phyloP scores from a whole-genome alignment of 2,888 invertebrate genomes.

The Maniola hyperantus region DNA sequence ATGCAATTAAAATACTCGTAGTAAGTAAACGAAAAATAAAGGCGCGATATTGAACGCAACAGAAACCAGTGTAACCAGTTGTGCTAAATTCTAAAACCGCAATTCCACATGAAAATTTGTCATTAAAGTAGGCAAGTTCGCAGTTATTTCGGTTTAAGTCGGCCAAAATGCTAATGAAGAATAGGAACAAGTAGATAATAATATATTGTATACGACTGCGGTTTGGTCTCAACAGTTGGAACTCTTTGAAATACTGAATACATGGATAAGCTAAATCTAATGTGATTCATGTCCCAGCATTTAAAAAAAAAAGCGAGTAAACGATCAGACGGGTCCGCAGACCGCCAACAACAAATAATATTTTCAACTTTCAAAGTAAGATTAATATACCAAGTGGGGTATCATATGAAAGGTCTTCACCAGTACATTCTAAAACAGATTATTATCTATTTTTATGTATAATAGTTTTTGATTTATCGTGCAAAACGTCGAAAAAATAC shows the following conservation, averaged over 20 bases:
- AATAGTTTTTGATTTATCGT: no score
- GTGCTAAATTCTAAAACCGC: conserved; percentile 1
- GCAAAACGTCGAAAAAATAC: no score
- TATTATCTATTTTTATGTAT: no score
- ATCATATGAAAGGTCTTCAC: no score
- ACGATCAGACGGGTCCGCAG: no score
- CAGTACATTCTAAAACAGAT: no score
- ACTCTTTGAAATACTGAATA: not conserved
- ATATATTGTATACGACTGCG: not conserved
- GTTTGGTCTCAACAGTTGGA: not conserved
- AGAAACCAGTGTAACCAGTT: conserved; percentile 13
- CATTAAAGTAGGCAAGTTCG: conserved; percentile 3
- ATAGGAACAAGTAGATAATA: not conserved
- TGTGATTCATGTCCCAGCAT: not conserved
- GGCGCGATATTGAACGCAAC: not conserved
- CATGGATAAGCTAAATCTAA: not conserved
- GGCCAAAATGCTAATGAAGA: conserved; percentile 1
- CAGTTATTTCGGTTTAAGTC: conserved; percentile 1
- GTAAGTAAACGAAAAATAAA: not conserved
- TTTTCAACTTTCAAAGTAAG: no score
- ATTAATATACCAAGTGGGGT: no score
- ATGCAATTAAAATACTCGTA: not conserved
- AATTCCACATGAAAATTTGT: conserved; percentile 10
- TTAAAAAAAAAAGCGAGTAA: no score
- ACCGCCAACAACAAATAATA: no score